Evolutionary conservation across 2,888 invertebrate genomes (phyloP), one percentile per base, ranked within the genome.

Genomic region (Archips xylosteana): DNA sequence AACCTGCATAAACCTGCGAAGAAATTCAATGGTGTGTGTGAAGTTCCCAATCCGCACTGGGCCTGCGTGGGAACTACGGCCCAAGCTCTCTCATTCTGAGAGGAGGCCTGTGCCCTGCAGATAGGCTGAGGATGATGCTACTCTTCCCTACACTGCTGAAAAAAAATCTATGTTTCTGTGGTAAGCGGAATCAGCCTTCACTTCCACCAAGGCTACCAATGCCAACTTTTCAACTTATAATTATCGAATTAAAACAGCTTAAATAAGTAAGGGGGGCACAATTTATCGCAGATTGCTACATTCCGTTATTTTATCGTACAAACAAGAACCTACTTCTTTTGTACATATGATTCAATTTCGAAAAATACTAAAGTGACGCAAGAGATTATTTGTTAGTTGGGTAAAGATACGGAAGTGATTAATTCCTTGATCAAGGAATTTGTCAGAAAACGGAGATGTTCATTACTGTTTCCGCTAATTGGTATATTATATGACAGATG

Each of bases 191-290:
- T 39, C 23, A 2, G 23, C 2, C 54, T 60, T 9, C 2, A 54
- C 9, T 34, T 59, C 32, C 12, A 13, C n/a, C 6, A 36, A 9
- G n/a, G 36, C 39, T 32, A n/a, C n/a, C n/a, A 3, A 10, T 2
- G n/a, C 39, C 5, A 60, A 36, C 60, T 60, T 60, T 60, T n/a
- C 32, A 60, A 39, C 60, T 60, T 60, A n/a, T 36, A 60, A 60
- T 36, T 39, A 60, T 60, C 36, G 60, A 36, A 60, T 60, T 60
- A 60, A 60, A n/a, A 60, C n/a, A 32, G 60, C 36, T 39, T 60
- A 0, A 36, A 60, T 60, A 13, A 60, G 36, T 8, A n/a, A 5
- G 36, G n/a, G 39, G n/a, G 36, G 32, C 32, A 12, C 59, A 23
- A 34, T 54, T 54, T 54, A 59, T 60, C n/a, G 10, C 60, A 5